These are phyloP conservation scores for Cotesia congregata DNA, from an alignment of 2,888 invertebrate genomes.

Conservation along the genomic window DNA sequence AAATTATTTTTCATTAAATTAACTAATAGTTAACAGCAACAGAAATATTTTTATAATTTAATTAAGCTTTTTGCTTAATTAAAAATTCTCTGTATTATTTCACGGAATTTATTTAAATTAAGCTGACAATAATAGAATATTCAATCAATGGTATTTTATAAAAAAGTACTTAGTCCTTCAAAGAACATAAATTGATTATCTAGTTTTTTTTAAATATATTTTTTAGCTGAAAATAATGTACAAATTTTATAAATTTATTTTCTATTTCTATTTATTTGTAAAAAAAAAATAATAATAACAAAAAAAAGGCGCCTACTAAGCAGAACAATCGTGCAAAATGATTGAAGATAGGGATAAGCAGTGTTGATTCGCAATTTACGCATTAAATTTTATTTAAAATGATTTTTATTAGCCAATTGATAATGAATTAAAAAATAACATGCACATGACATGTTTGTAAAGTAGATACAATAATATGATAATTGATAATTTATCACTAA, in stretches of 20 bases:
- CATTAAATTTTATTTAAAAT: not conserved
- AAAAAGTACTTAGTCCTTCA: not conserved
- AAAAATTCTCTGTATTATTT: constrained; percentile 5
- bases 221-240: constrained; percentile 5
- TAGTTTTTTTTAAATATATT: not conserved
- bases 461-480: constrained; percentile 2
- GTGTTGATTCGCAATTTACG: constrained; percentile 5
- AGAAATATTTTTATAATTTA: constrained; percentile 6
- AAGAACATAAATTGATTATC: not conserved
- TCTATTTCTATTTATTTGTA: not conserved
- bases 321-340: constrained; percentile 7
- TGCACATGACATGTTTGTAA: constrained; percentile 10
- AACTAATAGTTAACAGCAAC: not conserved
- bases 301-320: not conserved
- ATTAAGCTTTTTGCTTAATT: constrained; percentile 1
- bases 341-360: not conserved
- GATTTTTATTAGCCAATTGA: not conserved
- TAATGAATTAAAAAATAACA: not conserved
- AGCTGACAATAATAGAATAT: not conserved
- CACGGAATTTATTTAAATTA: constrained; percentile 16
- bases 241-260: not conserved
- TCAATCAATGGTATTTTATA: not conserved
- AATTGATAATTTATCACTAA: not conserved
- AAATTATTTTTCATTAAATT: constrained; percentile 1
- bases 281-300: not conserved